Percentiles rank a stretch among this genome's conserved stretches.
Conservation (phyloP, 2,113 vertebrate species). For the Pachycephala philippinensis region DNA sequence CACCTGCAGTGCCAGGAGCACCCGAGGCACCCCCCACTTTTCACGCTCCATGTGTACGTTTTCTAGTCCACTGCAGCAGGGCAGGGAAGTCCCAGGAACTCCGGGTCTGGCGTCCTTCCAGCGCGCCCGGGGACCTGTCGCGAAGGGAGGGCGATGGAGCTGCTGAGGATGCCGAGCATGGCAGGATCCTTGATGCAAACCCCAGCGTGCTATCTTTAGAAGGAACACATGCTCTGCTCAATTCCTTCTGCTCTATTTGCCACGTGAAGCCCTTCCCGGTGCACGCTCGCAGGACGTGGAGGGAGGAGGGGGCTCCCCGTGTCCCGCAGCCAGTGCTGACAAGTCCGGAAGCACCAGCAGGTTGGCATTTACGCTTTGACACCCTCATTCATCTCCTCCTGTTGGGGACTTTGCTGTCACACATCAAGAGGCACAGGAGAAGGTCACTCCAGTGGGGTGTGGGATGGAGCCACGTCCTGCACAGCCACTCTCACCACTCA, state of each 20-base stretch:
- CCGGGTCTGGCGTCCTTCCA: not conserved
- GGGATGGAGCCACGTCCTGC: not conserved
- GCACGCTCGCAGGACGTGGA: not conserved
- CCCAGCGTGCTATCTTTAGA: constrained; percentile 47
- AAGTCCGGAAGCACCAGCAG: not conserved
- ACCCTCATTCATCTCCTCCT: not conserved
- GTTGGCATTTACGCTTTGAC: not conserved
- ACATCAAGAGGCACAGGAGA: not conserved
- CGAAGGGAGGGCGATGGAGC: rapidly evolving
- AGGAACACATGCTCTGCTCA: constrained; percentile 37
- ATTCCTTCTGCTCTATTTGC: constrained; percentile 66
- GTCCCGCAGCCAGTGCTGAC: not conserved
- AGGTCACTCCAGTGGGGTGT: not conserved
- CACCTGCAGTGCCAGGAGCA: not conserved
- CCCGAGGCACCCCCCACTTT: rapidly evolving
- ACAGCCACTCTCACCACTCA: not conserved
- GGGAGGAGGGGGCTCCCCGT: not conserved
- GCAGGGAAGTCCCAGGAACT: not conserved
- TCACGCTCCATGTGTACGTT: rapidly evolving
- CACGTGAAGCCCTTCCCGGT: not conserved
- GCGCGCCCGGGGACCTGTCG: rapidly evolving
- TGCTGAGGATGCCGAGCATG: not conserved
- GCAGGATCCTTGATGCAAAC: not conserved
- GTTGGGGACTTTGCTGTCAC: not conserved
- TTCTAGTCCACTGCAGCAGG: not conserved